Evolutionary conservation across 2,113 vertebrate genomes (phyloP).

Genomic region (Platycercus adscitus): DNA sequence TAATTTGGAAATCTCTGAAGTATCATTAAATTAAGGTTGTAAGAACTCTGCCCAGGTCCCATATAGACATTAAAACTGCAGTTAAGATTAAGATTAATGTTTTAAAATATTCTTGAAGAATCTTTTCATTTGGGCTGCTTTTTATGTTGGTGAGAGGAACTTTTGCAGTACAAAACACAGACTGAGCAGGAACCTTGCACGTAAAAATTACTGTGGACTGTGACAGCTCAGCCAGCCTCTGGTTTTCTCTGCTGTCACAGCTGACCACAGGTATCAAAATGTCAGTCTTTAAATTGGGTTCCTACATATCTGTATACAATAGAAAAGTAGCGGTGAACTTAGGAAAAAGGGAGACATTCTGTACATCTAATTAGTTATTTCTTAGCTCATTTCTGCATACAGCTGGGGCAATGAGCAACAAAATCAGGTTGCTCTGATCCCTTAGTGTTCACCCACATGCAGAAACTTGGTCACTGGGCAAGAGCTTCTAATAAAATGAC

Average conservation of each 20-base stretch:
- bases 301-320: not conserved
- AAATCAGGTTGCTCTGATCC: not conserved
- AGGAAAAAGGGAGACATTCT: not conserved
- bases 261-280: not conserved
- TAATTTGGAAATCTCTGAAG: constrained; percentile 37
- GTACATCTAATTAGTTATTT: not conserved
- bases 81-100: not conserved
- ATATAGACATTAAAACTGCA: not conserved
- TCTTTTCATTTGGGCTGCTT: not conserved
- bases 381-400: constrained; percentile 18
- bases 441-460: not conserved
- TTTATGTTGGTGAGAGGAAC: not conserved
- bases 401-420: constrained; percentile 4
- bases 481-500: not conserved
- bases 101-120: not conserved
- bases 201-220: not conserved
- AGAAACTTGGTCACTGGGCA: not conserved
- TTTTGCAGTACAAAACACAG: not conserved
- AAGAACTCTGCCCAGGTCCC: not conserved
- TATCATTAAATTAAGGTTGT: constrained; percentile 4
- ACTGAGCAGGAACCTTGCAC: not conserved
- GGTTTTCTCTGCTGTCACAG: not conserved
- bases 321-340: not conserved
- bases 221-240: not conserved
- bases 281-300: not conserved